Conservation (phyloP, 2,888 invertebrate genomes). For the Orthosia gothica region DNA sequence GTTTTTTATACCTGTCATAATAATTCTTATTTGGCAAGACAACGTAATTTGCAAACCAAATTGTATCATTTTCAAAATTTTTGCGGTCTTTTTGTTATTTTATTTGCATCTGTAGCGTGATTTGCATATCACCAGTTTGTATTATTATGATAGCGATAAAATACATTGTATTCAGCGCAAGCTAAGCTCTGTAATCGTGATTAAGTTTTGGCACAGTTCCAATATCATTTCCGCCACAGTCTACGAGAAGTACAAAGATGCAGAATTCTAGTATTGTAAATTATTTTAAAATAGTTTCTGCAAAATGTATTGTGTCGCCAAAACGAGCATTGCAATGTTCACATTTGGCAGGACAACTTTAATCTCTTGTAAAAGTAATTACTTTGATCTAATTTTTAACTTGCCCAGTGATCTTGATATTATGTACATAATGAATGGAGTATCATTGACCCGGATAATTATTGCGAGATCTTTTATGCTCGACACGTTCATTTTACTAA, state of each 20-base stretch:
- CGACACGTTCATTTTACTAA: slow-evolving; percentile 37
- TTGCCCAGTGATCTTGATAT: neutral
- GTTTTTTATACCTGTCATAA: slow-evolving; percentile 73
- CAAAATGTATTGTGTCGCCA: slow-evolving; percentile 3
- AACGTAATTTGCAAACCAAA: slow-evolving; percentile 45
- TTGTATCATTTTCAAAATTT: slow-evolving; percentile 1
- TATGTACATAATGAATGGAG: slow-evolving; percentile 4
- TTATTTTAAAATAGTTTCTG: slow-evolving; percentile 3
- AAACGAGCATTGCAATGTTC: slow-evolving; percentile 5
- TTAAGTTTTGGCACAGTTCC: slow-evolving; percentile 53
- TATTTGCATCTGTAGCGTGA: slow-evolving; percentile 10
- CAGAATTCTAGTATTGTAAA: slow-evolving; percentile 2
- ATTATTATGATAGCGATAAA: neutral
- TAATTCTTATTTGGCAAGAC: slow-evolving; percentile 62
- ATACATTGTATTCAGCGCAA: slow-evolving; percentile 28
- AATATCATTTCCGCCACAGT: slow-evolving; percentile 23
- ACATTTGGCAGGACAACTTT: neutral
- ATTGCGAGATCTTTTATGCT: slow-evolving; percentile 21
- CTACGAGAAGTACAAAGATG: slow-evolving; percentile 19
- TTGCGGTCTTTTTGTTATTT: slow-evolving; percentile 9
- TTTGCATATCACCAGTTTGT: slow-evolving; percentile 22
- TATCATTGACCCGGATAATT: slow-evolving; percentile 38
- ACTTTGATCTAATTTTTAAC: slow-evolving; percentile 1
- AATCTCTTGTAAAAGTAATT: neutral
- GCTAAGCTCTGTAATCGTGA: slow-evolving; percentile 29